Evolutionary conservation across 2,888 invertebrate genomes (phyloP).

Genomic region (Tipula vernalis): DNA sequence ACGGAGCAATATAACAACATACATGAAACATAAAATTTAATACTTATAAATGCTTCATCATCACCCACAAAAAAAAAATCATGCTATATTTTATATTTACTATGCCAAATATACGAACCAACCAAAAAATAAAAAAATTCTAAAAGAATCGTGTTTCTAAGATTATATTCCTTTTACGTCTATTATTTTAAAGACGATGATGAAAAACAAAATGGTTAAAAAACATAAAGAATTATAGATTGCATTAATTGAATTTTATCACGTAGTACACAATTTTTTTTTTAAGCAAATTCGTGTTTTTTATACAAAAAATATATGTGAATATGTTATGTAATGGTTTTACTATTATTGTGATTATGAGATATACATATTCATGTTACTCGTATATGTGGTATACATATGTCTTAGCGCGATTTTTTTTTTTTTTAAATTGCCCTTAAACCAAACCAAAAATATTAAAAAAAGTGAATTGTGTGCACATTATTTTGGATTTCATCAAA

Average conservation of each 20-base stretch:
- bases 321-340: background rate
- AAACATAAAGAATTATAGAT: background rate
- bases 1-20: background rate
- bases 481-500: no score
- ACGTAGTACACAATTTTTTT: background rate
- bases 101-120: background rate
- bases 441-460: background rate
- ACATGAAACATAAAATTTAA: background rate
- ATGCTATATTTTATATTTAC: background rate
- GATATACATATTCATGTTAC: no score
- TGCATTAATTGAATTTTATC: background rate
- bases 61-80: background rate
- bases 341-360: background rate
- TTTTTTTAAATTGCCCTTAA: background rate
- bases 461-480: background rate
- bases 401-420: background rate
- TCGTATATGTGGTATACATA: background rate
- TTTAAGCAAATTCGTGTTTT: constrained; percentile 4
- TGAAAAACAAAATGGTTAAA: background rate
- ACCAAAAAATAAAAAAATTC: background rate
- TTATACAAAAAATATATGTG: background rate
- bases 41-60: background rate
- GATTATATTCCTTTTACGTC: background rate
- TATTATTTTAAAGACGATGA: background rate
- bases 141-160: background rate